Conservation (phyloP, 2,797 vertebrate species). For the Sebastes oblongus region DNA sequence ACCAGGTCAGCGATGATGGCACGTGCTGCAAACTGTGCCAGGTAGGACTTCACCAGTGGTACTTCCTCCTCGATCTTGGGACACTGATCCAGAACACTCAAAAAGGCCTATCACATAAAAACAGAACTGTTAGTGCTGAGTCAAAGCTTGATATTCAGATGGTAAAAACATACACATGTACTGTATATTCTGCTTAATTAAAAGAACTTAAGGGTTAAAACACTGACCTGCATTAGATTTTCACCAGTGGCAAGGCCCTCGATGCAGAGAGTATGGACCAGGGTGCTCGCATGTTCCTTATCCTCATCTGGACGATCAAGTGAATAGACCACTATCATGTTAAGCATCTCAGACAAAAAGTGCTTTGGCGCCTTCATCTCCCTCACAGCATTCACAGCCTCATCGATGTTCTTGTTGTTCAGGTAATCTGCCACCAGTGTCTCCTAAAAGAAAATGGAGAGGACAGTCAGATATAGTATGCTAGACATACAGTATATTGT, state of each 20-base stretch:
- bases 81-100: constrained; percentile 94
- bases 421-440: constrained; percentile 91
- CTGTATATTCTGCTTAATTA: neutral
- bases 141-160: neutral
- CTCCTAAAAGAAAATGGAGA: constrained; percentile 79
- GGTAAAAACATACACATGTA: accelerated
- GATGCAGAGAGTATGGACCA: constrained; percentile 90
- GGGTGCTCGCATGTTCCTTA: constrained; percentile 89
- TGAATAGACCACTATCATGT: constrained; percentile 91
- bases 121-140: neutral
- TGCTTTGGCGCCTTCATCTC: constrained; percentile 97
- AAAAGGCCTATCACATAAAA: constrained; percentile 83
- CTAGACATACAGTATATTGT: neutral
- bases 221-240: constrained; percentile 93
- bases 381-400: constrained; percentile 87
- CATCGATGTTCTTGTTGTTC: constrained; percentile 89
- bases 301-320: constrained; percentile 94
- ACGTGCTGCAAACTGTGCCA: constrained; percentile 96
- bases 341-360: constrained; percentile 95
- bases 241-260: constrained; percentile 92
- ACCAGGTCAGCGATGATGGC: constrained; percentile 92
- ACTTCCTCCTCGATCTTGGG: constrained; percentile 96
- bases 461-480: neutral
- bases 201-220: neutral
- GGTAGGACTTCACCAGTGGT: constrained; percentile 96